Evolutionary conservation across 2,888 invertebrate species (phyloP).

Genomic region (Drosophila multiciliata): DNA sequence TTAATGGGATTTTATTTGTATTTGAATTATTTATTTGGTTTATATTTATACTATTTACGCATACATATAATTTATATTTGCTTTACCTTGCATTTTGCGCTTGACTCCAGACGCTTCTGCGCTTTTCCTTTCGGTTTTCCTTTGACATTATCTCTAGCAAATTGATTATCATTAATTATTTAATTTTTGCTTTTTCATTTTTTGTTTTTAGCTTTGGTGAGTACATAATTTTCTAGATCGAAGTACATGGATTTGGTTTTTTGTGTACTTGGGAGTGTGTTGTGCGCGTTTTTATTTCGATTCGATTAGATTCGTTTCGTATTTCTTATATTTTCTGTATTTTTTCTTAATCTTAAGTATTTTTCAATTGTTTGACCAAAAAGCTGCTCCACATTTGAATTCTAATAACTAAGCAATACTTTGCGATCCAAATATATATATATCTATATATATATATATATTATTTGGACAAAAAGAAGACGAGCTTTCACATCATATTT

Average conservation of each 20-base stretch:
- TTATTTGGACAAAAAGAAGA: slow-evolving; percentile 40
- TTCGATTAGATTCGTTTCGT: slow-evolving; percentile 4
- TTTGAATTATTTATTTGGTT: slow-evolving; percentile 61
- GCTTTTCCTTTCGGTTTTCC: neutral
- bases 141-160: slow-evolving; percentile 26
- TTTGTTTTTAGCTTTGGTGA: slow-evolving; percentile 21
- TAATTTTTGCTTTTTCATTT: neutral
- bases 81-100: slow-evolving; percentile 7
- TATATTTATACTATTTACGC: slow-evolving; percentile 73
- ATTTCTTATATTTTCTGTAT: slow-evolving; percentile 1
- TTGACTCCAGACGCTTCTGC: slow-evolving; percentile 6
- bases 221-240: slow-evolving; percentile 43
- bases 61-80: slow-evolving; percentile 44
- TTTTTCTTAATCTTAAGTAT: slow-evolving; percentile 61
- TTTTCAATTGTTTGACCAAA: slow-evolving; percentile 29
- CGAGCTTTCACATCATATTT: slow-evolving; percentile 27
- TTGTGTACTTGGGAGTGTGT: slow-evolving; percentile 3
- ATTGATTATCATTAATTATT: slow-evolving; percentile 28
- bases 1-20: slow-evolving; percentile 67
- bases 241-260: slow-evolving; percentile 28
- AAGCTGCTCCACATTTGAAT: slow-evolving; percentile 28
- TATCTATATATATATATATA: slow-evolving; percentile 20
- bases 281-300: slow-evolving; percentile 14
- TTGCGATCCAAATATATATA: slow-evolving; percentile 4
- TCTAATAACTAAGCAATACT: slow-evolving; percentile 32